Conservation (phyloP, 2,797 vertebrate species). For the Coregonus suidteri region DNA sequence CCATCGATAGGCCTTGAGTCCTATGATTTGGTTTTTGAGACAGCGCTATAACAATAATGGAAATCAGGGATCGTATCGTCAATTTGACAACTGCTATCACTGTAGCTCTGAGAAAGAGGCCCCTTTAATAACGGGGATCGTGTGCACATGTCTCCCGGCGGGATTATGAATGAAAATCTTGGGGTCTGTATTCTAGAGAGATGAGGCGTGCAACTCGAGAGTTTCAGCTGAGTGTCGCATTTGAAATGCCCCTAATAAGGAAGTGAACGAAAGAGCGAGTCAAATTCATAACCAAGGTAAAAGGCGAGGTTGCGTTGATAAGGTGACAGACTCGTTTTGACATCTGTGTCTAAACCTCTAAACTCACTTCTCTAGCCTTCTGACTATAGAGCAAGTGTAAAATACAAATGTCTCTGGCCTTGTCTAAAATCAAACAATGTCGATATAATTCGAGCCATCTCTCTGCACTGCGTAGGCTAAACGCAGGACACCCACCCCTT, state of each 20-base stretch:
- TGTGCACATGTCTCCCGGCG: constrained; percentile 19
- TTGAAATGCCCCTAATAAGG: not conserved
- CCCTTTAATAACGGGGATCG: constrained; percentile 20
- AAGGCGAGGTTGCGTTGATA: not conserved
- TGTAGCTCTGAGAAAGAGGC: constrained; percentile 7
- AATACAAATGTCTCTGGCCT: not conserved
- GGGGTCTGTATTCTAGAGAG: constrained; percentile 19
- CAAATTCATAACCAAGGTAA: not conserved
- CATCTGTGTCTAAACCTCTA: not conserved
- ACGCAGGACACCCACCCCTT: constrained; percentile 14
- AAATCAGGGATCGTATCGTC: not conserved
- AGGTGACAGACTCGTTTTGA: not conserved
- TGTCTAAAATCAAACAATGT: constrained; percentile 15
- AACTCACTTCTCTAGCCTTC: not conserved
- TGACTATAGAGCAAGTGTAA: not conserved
- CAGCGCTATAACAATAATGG: not conserved
- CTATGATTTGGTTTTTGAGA: not conserved
- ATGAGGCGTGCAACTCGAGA: not conserved
- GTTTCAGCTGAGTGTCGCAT: not conserved
- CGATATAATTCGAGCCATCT: constrained; percentile 15
- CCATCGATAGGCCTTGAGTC: not conserved
- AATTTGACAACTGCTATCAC: constrained; percentile 4
- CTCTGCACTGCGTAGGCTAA: constrained; percentile 9
- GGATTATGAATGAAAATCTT: constrained; percentile 59
- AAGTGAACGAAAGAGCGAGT: not conserved